Percentiles rank a stretch among this genome's conserved stretches.
These are phyloP conservation scores for Suncus etruscus DNA, from an alignment of 2,113 vertebrate species.

Conservation along the genomic window DNA sequence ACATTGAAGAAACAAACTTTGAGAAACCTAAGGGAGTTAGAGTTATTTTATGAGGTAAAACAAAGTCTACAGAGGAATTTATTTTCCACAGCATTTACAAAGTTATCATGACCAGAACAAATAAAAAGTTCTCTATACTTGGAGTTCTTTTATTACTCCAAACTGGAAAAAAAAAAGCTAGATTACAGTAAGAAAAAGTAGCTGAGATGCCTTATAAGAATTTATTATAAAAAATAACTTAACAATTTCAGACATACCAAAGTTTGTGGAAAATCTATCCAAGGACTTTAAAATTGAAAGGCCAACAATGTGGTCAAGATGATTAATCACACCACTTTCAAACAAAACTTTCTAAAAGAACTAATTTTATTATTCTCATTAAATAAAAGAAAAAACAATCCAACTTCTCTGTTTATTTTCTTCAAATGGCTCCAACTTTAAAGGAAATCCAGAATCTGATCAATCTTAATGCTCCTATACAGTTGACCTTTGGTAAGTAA, in stretches of 20 bases:
- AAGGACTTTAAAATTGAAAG: slow-evolving; percentile 1
- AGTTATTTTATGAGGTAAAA: not conserved
- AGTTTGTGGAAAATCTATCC: slow-evolving; percentile 34
- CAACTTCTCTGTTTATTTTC: not conserved
- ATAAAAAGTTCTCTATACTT: slow-evolving; percentile 2
- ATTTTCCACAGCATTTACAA: slow-evolving; percentile 50
- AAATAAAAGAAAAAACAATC: slow-evolving; percentile 8
- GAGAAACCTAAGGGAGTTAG: slow-evolving; percentile 21
- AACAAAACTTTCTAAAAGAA: slow-evolving; percentile 53
- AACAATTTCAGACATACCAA: not conserved
- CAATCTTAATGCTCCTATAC: not conserved
- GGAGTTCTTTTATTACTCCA: not conserved
- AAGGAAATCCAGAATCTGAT: slow-evolving; percentile 18
- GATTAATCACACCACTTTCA: slow-evolving; percentile 3
- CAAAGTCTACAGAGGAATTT: slow-evolving; percentile 6
- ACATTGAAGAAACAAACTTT: slow-evolving; percentile 33
- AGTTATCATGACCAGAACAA: not conserved
- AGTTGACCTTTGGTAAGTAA: not conserved
- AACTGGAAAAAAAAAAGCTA: slow-evolving; percentile 37
- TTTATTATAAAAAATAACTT: slow-evolving; percentile 27
- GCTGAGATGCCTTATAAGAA: not conserved
- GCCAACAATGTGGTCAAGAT: slow-evolving; percentile 11
- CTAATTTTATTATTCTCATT: not conserved
- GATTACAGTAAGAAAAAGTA: not conserved
- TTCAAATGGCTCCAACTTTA: slow-evolving; percentile 56